Conservation (phyloP, 2,888 invertebrate genomes). For the Drosophila putrida region DNA sequence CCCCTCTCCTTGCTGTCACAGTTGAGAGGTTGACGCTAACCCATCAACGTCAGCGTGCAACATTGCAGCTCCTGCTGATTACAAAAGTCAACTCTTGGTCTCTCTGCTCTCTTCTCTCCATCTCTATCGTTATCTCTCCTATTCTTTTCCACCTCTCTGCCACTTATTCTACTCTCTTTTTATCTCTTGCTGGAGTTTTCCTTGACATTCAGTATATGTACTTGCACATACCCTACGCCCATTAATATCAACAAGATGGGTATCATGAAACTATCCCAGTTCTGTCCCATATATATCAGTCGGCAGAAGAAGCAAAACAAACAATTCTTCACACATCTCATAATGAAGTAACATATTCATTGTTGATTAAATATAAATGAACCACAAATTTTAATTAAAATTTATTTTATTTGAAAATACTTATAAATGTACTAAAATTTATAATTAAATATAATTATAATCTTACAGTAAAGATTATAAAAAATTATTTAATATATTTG, state of each 20-base stretch:
- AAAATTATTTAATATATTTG: no score
- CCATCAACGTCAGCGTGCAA: conserved; percentile 45
- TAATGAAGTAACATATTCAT: no score
- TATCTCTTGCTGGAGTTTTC: conserved; percentile 17
- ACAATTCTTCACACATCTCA: no score
- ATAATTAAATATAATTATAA: no score
- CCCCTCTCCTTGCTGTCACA: conserved; percentile 28
- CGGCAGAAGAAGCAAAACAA: no score
- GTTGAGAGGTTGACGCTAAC: conserved; percentile 37
- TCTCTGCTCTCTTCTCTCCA: background rate
- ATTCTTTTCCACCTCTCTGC: no score
- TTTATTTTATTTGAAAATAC: no score
- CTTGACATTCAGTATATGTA: conserved; percentile 33
- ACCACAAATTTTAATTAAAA: no score
- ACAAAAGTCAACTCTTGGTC: conserved; percentile 72
- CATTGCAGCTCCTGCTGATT: conserved; percentile 59
- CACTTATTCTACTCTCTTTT: background rate
- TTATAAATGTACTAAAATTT: no score
- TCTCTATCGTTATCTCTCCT: conserved; percentile 1
- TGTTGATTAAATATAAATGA: no score
- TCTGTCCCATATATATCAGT: background rate
- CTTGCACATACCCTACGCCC: conserved; percentile 28
- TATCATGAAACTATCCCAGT: conserved; percentile 7
- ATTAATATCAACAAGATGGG: background rate
- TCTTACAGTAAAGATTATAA: no score